Base-by-base conservation (phyloP, 1,140 invertebrate genomes). In the Wasmannia auropunctata region DNA sequence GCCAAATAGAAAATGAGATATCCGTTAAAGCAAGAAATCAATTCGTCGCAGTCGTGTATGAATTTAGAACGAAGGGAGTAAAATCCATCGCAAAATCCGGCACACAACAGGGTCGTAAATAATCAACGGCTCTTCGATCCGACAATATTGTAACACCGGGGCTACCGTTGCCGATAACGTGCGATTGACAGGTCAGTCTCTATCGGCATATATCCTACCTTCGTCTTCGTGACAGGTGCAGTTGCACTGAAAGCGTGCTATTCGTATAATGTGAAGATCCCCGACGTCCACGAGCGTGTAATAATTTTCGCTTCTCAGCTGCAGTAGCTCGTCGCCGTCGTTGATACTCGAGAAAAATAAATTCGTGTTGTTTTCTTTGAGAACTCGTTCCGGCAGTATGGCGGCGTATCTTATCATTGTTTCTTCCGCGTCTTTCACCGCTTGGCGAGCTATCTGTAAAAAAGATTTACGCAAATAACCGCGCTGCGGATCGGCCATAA, bases 181-280 rank as follows among this genome's bases (percentile, higher is more conserved):
- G 40, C 31, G 46, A 81, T 81, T 77, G 80, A 80, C 63, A 22
- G 60, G 65, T 11, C 85, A 77, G 65, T 89, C 72, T 43, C 40
- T n/a, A 62, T 90, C 88, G 16, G 14, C 8, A n/a, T 74, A 65
- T 22, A 86, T 69, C 51, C 37, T 81, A 22, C 85, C 80, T 25
- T 69, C 43, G n/a, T 79, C 16, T 6, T 31, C 54, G n/a, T 89
- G 81, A 69, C 92, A 93, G 34, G 49, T 69, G 56, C 91, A 92
- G 34, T 74, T 88, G 37, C 91, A 93, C 72, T 90, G 88, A 34
- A 74, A 89, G 0, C 84, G 83, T 2, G 75, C 90, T 34, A 93
- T 93, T 75, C 87, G 86, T 86, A 93, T 91, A 4, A 92, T 22
- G 25, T 93, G 92, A 14, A 93, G 85, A 75, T 93, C 89, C 11